Conservation (phyloP, 2,113 vertebrate species). For the Melozone crissalis region DNA sequence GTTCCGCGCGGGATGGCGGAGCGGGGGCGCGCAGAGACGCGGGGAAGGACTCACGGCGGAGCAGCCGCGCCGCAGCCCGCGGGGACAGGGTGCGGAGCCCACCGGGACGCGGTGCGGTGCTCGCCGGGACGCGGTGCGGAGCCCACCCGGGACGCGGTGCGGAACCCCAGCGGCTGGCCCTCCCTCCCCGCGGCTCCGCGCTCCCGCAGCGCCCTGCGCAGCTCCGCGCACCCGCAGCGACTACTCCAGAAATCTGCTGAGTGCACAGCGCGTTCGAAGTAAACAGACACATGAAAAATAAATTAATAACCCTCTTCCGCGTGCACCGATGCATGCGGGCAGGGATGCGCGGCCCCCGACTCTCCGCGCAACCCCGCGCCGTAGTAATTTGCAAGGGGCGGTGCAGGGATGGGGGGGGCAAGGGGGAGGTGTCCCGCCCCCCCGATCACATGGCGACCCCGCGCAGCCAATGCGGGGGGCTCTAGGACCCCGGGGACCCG, state of each 20-base stretch:
- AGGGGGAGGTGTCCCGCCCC: slow-evolving; percentile 39
- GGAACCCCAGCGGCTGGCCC: background rate
- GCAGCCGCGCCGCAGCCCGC: background rate
- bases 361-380: background rate
- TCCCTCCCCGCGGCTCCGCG: background rate
- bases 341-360: background rate
- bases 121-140: background rate
- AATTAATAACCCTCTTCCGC: background rate
- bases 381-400: slow-evolving; percentile 63
- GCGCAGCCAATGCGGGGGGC: slow-evolving; percentile 81
- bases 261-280: background rate
- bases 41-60: background rate
- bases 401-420: background rate
- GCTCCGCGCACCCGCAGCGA: background rate
- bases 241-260: background rate
- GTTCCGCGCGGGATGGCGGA: background rate
- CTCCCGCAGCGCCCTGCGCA: background rate
- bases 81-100: background rate
- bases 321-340: background rate
- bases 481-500: slow-evolving; percentile 81
- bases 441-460: slow-evolving; percentile 77
- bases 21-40: background rate
- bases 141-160: background rate
- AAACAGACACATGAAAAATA: background rate
- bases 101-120: too few relatives aligned